Conservation (phyloP, 37 sponge, comb jelly and placozoan genomes). For the Chondrosia reniformis region DNA sequence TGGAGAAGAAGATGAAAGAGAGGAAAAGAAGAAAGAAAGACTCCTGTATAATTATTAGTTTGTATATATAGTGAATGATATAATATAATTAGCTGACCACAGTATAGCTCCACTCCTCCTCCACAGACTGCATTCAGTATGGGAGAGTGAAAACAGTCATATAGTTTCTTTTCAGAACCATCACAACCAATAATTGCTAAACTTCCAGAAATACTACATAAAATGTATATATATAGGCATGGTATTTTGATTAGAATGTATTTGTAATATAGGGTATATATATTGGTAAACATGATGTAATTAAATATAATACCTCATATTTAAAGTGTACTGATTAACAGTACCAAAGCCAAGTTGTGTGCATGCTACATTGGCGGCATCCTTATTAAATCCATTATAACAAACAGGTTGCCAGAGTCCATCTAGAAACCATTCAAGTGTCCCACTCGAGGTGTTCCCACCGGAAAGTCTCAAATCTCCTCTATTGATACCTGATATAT, state of each 20-base stretch:
- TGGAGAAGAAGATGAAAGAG: background rate
- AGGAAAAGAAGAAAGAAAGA: no score
- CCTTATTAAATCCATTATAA: background rate
- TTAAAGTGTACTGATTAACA: no score
- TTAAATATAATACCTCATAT: no score
- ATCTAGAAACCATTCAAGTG: background rate
- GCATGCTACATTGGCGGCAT: constrained; percentile 9
- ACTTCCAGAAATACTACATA: background rate
- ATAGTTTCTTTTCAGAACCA: background rate
- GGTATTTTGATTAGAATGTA: background rate
- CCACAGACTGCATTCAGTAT: background rate
- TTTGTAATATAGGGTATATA: background rate
- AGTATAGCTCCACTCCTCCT: background rate
- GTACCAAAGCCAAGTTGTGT: background rate
- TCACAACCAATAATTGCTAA: background rate
- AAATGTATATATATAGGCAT: background rate
- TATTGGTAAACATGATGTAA: background rate
- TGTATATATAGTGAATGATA: no score
- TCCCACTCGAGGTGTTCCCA: constrained; percentile 14
- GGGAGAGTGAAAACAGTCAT: background rate
- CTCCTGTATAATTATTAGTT: no score
- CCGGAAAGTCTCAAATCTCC: constrained; percentile 5
- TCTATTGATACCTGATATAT: background rate
- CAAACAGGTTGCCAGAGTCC: constrained; percentile 1
- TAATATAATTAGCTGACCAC: no score